Base-by-base conservation (phyloP, 2,888 invertebrate genomes). In the Glomeris marginata region DNA sequence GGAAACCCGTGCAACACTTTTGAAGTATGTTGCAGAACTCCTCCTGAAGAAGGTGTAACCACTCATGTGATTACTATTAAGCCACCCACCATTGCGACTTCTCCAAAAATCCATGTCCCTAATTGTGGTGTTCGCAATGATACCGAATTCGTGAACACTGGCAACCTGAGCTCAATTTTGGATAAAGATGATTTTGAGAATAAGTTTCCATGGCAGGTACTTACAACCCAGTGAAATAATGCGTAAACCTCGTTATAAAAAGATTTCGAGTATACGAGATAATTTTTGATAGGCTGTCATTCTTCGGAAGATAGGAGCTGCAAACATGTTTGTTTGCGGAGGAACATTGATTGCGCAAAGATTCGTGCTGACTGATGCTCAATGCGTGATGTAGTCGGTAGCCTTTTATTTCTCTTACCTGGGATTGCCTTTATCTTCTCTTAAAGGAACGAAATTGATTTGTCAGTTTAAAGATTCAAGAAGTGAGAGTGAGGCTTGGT, bases 291-390 rank as follows among this genome's bases (percentile, higher is more conserved):
- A 59, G 60, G 59, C 55, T 1, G 59, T 59, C 2, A 49, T 60
- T 5, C 42, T 60, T 28, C 54, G 58, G 46, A 34, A 54, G 4
- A 59, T 57, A 46, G 56, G 57, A 34, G 52, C 54, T 28, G 51
- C 56, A 5, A 61, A 74, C 58, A 69, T 76, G 3, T 87, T 84
- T 65, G 74, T 81, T 16, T 86, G 86, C 40, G 87, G 87, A 0
- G 87, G 84, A 0, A 77, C 85, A 1, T 68, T 88, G 6, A 84
- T 88, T 55, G 80, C 84, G 54, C 78, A 80, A 0, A 70, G 70
- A 47, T 82, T 81, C 0, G 81, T 84, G 0, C 62, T 88, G 2
- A 88, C 88, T 0, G 83, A 84, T 0, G 85, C 84, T 0, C 88
- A 90, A 65, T 82, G 83, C 62, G 77, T 84, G 6, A 63, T 60